These are phyloP conservation scores for Forpus xanthops DNA, from an alignment of 2,797 vertebrate genomes.

Conservation along the genomic window DNA sequence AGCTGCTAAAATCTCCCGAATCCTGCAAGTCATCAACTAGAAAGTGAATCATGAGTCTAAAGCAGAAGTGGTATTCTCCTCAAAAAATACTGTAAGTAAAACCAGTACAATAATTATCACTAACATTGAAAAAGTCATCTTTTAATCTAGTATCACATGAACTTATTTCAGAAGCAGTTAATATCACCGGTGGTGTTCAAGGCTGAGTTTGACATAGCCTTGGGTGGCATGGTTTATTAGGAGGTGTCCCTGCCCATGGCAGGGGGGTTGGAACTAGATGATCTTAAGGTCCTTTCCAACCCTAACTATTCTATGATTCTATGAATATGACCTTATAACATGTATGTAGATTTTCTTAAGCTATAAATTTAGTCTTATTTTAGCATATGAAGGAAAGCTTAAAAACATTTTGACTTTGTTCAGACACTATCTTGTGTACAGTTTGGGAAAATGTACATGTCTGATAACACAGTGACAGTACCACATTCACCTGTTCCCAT, in stretches of 20 bases:
- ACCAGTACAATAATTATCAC: not conserved
- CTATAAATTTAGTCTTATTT: not conserved
- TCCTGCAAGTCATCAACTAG: not conserved
- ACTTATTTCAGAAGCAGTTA: not conserved
- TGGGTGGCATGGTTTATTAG: too few relatives aligned
- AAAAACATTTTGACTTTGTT: not conserved
- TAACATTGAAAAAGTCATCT: not conserved
- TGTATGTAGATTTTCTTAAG: not conserved
- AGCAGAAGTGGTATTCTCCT: not conserved
- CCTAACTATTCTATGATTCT: too few relatives aligned
- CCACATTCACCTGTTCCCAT: constrained; percentile 23
- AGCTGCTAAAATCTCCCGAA: not conserved
- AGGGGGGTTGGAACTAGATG: too few relatives aligned
- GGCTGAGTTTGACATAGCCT: too few relatives aligned
- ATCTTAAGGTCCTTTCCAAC: too few relatives aligned
- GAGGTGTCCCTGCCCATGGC: too few relatives aligned
- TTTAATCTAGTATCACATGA: not conserved
- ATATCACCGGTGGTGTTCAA: too few relatives aligned
- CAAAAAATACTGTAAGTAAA: not conserved
- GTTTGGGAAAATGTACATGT: not conserved
- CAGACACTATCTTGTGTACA: not conserved
- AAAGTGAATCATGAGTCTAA: not conserved
- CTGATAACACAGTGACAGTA: not conserved
- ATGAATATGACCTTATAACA: not conserved
- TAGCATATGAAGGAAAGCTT: not conserved